Conservation (phyloP, 2,797 vertebrate species). For the Dendrocincla tyrannina region DNA sequence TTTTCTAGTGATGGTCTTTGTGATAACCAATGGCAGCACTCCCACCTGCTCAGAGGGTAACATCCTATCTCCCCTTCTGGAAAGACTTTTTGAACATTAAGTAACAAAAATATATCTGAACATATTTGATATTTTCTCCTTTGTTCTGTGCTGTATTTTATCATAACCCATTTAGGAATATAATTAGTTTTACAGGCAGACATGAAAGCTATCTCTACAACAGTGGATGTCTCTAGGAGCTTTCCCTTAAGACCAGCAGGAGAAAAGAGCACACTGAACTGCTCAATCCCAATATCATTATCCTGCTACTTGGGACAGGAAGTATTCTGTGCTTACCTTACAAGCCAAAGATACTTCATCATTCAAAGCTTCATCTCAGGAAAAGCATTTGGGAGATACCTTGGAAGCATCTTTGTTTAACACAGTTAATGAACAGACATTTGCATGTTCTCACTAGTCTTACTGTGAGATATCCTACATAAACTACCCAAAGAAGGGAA, state of each 20-base stretch:
- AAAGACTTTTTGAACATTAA: background rate
- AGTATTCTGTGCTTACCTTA: background rate
- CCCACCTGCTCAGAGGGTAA: background rate
- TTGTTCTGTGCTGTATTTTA: background rate
- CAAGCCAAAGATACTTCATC: background rate
- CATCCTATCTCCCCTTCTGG: background rate
- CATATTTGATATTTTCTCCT: background rate
- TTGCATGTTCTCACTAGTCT: background rate
- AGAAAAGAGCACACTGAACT: background rate
- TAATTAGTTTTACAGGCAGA: background rate
- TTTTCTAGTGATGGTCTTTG: background rate
- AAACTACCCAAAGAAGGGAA: background rate
- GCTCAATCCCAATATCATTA: background rate
- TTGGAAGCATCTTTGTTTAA: background rate
- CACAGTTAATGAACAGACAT: background rate
- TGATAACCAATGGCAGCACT: background rate
- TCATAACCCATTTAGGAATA: background rate
- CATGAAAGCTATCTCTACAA: background rate
- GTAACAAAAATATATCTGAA: background rate
- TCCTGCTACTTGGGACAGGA: background rate
- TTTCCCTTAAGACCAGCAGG: background rate
- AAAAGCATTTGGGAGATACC: background rate
- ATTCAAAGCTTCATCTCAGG: background rate
- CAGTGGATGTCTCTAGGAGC: background rate
- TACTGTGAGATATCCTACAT: background rate